Conservation (phyloP, 2,113 vertebrate genomes). For the Orthonyx spaldingii region DNA sequence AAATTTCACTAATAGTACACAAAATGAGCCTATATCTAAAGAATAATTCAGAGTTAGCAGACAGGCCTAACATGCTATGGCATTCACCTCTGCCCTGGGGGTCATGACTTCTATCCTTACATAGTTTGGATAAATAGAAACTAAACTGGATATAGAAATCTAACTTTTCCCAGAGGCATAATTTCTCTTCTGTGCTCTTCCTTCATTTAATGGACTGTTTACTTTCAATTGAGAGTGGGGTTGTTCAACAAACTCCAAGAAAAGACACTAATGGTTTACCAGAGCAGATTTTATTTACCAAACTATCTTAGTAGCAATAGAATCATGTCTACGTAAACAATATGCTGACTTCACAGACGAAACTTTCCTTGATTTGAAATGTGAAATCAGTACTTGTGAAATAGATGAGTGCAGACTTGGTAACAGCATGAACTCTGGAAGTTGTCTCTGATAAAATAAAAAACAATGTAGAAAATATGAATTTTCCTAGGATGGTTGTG, state of each 20-base stretch:
- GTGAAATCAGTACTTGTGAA: background rate
- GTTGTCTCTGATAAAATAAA: background rate
- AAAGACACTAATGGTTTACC: background rate
- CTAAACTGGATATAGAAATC: conserved; percentile 35
- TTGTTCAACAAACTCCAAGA: background rate
- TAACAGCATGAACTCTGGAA: background rate
- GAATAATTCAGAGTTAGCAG: background rate
- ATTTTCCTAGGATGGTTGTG: background rate
- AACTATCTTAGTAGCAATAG: background rate
- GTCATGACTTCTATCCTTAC: background rate
- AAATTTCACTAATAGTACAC: background rate
- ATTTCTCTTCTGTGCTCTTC: conserved; percentile 18
- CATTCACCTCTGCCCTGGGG: background rate
- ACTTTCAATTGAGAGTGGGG: background rate
- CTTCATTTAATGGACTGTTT: conserved; percentile 25
- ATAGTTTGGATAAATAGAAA: conserved; percentile 27
- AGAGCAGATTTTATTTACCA: background rate
- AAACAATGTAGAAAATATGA: background rate
- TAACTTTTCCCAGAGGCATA: conserved; percentile 37
- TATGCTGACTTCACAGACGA: background rate
- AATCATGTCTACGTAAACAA: background rate
- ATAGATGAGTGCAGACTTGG: background rate
- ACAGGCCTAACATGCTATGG: background rate
- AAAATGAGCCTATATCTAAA: background rate
- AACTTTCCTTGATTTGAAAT: background rate